Base-by-base conservation (phyloP, 2,113 vertebrate species). In the Nothocercus julius region DNA sequence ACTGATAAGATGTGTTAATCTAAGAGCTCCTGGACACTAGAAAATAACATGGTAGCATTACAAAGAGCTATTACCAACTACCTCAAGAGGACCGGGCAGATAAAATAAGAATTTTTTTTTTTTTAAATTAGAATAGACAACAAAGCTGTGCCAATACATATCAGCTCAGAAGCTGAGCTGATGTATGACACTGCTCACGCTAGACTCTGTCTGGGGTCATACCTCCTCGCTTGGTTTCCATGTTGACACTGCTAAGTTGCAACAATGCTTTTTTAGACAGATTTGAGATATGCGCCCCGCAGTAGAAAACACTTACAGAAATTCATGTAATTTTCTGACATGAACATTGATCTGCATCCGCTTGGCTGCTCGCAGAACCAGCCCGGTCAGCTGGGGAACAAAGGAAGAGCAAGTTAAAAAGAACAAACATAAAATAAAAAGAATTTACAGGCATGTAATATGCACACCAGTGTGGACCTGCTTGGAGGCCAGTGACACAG, bases 281-380 rank as follows among this genome's bases (percentile, higher is more conserved):
- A 15, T 22, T 8, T 10, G 16, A 76, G 45, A 64, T 5, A 11
- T 5, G 7, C 42, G 42, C 7, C 11, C 4, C 1, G 70, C 19
- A 58, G 19, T 75, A 81, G 40, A 85, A 32, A 69, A 84, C 63
- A 98, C 98, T 98, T 98, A 99, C 99, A 97, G 93, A 97, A 99
- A 99, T 12, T 53, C 91, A 13, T 97, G 85, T 19, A 99, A 49
- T 84, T 98, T 98, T 93, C 97, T 96, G 13, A 99, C 74, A 1
- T 97, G 98, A 82, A 98, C 97, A 2, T 99, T 99, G 96, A 99
- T 59, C 96, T 99, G 99, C 84, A 99, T 96, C 88, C 99, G 96
- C 96, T 99, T 99, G 58, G 98, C 98, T 54, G 98, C 99, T 95
- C 76, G 98, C 54, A 99, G 90, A 73, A 99, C 89, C 6, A 98